Percentiles rank a stretch among this genome's conserved stretches.
Evolutionary conservation across 1,140 invertebrate species (phyloP).

Genomic region (Drosophila busckii): DNA sequence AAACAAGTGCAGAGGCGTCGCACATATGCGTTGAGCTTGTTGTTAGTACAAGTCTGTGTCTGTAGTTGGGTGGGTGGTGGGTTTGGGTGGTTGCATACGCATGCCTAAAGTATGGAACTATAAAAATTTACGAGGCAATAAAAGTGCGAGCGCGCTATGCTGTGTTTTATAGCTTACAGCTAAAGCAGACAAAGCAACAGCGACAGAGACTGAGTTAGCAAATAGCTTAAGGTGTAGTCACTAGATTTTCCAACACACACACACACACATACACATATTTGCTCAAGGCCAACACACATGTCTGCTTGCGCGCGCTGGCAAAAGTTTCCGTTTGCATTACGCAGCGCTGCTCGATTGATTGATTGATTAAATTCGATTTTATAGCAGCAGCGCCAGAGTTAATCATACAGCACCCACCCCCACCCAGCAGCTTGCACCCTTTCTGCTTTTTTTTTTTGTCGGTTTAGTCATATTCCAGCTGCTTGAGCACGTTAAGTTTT

Average conservation of each 20-base stretch:
- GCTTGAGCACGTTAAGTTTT: constrained; percentile 35
- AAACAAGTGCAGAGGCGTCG: constrained; percentile 7
- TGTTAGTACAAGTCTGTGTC: background rate
- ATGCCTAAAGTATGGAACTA: constrained; percentile 70
- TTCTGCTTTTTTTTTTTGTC: too few species aligned
- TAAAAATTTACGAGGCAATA: constrained; percentile 78
- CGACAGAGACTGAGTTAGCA: too few species aligned
- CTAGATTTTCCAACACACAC: constrained; percentile 31
- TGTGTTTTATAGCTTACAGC: constrained; percentile 56
- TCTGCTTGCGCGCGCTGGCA: constrained; percentile 4
- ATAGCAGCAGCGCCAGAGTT: constrained; percentile 11
- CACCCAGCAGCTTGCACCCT: background rate
- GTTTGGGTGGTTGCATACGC: constrained; percentile 41
- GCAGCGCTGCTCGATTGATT: constrained; percentile 41
- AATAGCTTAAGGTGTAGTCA: constrained; percentile 20
- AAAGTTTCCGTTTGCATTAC: constrained; percentile 27
- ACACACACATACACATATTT: too few species aligned
- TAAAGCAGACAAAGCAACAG: constrained; percentile 1
- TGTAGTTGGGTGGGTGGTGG: background rate
- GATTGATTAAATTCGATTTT: constrained; percentile 48
- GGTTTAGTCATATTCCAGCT: constrained; percentile 30
- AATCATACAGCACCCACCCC: background rate
- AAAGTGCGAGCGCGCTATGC: constrained; percentile 68
- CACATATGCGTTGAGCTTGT: background rate
- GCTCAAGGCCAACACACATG: constrained; percentile 12